Evolutionary conservation across 37 sponge, comb jelly and placozoan species (phyloP).

Genomic region (Amphimedon queenslandica): DNA sequence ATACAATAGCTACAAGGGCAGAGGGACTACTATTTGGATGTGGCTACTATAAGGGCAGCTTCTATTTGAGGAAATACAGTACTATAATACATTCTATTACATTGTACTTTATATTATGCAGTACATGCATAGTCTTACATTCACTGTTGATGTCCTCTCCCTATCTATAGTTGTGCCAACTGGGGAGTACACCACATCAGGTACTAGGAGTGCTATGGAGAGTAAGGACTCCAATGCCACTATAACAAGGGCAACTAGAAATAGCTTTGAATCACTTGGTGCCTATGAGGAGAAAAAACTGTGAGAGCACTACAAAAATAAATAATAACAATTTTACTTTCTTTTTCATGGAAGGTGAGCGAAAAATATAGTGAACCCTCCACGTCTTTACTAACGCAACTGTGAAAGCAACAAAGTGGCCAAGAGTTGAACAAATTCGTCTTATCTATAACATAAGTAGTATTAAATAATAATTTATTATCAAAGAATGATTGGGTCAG

Average conservation of each 20-base stretch:
- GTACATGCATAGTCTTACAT: not conserved
- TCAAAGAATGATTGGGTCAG: not conserved
- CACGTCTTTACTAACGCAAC: not conserved
- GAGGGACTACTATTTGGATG: no score
- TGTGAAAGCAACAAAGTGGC: not conserved
- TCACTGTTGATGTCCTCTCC: not conserved
- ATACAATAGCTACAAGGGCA: no score
- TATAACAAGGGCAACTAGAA: conserved; percentile 12
- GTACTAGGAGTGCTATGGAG: not conserved
- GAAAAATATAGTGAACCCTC: not conserved
- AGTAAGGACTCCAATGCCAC: not conserved
- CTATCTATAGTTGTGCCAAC: not conserved
- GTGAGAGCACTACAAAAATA: no score
- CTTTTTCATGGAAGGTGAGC: not conserved
- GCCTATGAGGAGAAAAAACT: not conserved
- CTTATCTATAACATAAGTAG: not conserved
- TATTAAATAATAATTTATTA: not conserved
- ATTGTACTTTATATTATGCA: not conserved
- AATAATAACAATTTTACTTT: not conserved
- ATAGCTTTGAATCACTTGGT: conserved; percentile 36
- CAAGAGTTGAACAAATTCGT: not conserved
- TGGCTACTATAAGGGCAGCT: no score
- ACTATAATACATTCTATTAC: no score
- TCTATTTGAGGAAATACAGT: no score
- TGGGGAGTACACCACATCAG: not conserved